A percentile compares a stretch with the other conserved stretches of the same genome.
Conservation (phyloP, 2,113 vertebrate genomes). For the Columba janthina region DNA sequence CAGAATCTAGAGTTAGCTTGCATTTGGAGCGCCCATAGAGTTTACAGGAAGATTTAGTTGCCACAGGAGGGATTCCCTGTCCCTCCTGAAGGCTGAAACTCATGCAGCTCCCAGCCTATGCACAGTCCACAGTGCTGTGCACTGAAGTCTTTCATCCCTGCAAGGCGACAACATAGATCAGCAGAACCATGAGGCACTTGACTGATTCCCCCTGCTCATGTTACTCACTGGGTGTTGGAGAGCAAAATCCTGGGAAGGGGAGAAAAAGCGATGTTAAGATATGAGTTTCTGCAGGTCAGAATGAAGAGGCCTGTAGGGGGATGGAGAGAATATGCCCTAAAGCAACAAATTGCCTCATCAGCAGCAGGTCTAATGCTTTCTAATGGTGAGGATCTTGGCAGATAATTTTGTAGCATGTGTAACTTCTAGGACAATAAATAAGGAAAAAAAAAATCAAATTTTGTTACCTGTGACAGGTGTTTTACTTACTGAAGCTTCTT, state of each 20-base stretch:
- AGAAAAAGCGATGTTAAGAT: neutral
- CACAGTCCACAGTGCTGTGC: neutral
- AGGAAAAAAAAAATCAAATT: neutral
- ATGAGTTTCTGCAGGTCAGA: neutral
- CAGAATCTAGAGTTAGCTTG: neutral
- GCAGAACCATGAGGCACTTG: neutral
- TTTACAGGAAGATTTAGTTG: neutral
- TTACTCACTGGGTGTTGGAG: neutral
- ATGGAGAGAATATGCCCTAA: neutral
- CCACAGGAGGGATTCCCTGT: neutral
- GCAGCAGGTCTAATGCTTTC: neutral
- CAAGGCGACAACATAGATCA: neutral
- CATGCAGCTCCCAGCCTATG: accelerated
- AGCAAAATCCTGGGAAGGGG: neutral
- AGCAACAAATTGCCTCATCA: neutral
- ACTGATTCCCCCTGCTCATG: accelerated
- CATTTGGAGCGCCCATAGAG: neutral
- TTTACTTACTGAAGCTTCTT: neutral
- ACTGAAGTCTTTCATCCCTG: neutral
- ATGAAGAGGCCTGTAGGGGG: neutral
- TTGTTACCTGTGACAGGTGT: neutral
- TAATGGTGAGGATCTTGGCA: neutral
- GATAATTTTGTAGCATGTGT: neutral
- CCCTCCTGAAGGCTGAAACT: neutral
- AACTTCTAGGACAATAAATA: neutral